phyloP scores from a whole-genome alignment of 2,888 invertebrate genomes.

The Dermolepida albohirtum region DNA sequence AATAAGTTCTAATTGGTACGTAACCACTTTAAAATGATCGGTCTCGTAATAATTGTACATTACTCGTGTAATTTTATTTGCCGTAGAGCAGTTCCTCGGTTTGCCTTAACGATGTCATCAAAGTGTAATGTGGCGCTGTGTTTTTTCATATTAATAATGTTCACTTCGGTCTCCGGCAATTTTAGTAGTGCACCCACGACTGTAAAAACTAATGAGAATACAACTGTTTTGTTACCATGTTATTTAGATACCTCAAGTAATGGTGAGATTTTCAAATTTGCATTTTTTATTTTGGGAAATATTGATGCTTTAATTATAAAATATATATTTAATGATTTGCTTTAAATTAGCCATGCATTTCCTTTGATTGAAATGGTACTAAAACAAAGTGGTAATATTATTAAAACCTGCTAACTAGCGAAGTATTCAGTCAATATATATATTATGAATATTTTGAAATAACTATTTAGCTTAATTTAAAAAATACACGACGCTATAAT shows the following conservation, averaged over 20 bases:
- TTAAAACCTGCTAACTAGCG: no score
- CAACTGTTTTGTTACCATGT: constrained; percentile 83
- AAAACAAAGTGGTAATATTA: no score
- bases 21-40: constrained; percentile 38
- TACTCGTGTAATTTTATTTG: constrained; percentile 35
- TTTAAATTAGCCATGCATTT: no score
- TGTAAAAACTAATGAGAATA: constrained; percentile 81
- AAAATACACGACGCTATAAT: no score
- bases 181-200: constrained; percentile 80
- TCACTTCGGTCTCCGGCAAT: constrained; percentile 48
- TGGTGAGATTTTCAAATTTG: constrained; percentile 52
- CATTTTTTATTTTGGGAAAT: background rate
- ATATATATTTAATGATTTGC: no score
- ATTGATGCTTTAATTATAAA: no score
- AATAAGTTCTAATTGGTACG: constrained; percentile 37
- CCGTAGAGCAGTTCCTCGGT: constrained; percentile 26
- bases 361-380: no score
- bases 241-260: constrained; percentile 77
- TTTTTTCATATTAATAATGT: constrained; percentile 23
- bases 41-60: constrained; percentile 31
- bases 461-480: no score
- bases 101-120: constrained; percentile 34
- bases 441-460: no score
- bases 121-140: constrained; percentile 30
- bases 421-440: no score